Conservation (phyloP, 2,113 vertebrate genomes). For the Glareola pratincola region DNA sequence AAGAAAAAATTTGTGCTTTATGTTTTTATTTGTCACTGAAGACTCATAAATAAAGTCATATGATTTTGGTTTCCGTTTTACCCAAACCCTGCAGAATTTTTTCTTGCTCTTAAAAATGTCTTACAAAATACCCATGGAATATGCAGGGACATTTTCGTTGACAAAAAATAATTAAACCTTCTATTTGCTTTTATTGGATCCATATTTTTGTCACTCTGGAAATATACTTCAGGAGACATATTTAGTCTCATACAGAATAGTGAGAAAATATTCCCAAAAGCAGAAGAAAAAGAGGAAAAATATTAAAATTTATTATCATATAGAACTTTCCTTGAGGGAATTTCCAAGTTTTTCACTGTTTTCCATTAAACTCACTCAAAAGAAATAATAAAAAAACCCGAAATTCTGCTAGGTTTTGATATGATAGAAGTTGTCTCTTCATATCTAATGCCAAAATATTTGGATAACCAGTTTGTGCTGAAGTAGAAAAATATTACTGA, state of each 20-base stretch:
- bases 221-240: neutral
- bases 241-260: neutral
- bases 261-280: neutral
- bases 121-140: neutral
- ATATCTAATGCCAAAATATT: neutral
- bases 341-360: neutral
- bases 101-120: neutral
- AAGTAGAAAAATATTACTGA: neutral
- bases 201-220: neutral
- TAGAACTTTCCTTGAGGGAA: neutral
- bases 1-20: neutral
- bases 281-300: neutral
- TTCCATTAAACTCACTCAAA: neutral
- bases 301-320: neutral
- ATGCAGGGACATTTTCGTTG: neutral
- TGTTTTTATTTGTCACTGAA: neutral
- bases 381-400: neutral
- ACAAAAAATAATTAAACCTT: neutral
- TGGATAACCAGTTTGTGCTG: neutral
- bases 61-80: neutral
- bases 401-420: neutral
- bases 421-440: neutral
- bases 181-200: neutral
- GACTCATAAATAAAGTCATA: neutral
- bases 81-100: neutral